A percentile compares a stretch with the other conserved stretches of the same genome.
Conservation (phyloP, 2,797 vertebrate species). For the Cygnus olor region DNA sequence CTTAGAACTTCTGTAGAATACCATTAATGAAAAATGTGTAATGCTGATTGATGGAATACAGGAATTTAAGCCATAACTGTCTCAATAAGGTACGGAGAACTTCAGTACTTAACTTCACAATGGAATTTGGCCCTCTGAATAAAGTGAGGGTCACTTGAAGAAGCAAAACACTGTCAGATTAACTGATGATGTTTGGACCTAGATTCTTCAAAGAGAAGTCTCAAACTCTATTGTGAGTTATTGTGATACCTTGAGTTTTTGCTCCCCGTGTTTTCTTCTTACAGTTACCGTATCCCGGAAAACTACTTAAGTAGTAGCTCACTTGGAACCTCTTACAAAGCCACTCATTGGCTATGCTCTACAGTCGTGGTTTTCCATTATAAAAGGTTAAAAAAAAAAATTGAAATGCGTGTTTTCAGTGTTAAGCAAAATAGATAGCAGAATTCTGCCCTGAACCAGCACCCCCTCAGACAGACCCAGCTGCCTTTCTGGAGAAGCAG, state of each 20-base stretch:
- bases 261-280: neutral
- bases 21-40: neutral
- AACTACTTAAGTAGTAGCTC: neutral
- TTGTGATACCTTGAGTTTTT: neutral
- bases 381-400: neutral
- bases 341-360: neutral
- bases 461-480: neutral
- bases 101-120: neutral
- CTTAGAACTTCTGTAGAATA: neutral
- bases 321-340: neutral
- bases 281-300: neutral
- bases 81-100: neutral
- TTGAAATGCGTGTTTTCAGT: neutral
- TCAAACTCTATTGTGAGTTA: neutral
- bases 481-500: neutral
- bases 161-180: neutral
- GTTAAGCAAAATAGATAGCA: neutral
- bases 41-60: neutral
- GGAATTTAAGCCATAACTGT: neutral
- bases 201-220: neutral
- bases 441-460: neutral
- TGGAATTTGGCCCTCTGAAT: neutral
- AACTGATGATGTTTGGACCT: neutral
- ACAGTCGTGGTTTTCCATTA: neutral
- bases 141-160: neutral